Base-by-base conservation (phyloP, 2,113 vertebrate genomes). In the Cephalopterus ornatus region DNA sequence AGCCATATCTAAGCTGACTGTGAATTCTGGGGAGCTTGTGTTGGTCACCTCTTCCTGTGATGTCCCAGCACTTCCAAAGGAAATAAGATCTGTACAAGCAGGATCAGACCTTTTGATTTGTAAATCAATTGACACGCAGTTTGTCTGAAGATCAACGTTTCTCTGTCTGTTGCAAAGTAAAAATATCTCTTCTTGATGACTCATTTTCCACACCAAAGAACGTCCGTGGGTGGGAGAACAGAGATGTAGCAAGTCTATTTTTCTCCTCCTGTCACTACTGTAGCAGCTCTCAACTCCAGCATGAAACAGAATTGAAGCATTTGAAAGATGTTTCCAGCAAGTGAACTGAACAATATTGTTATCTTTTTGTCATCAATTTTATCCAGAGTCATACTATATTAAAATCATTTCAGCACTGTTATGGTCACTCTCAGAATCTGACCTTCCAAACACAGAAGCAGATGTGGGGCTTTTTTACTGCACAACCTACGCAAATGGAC, bases 161-260 rank as follows among this genome's bases (percentile, higher is more conserved):
- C 90, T 84, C 80, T 92, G 85, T 94, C 90, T 93, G 49, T 87
- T 88, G 76, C 52, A 91, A 93, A 95, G 72, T 82, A 96, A 94
- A 97, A 97, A 94, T 94, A 96, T 68, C 52, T 92, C 91, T 68
- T 94, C 79, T 87, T 92, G 96, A 92, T 97, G 93, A 96, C 76
- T 96, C 93, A 96, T 89, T 95, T 94, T 95, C 92, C 85, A 96
- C 88, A 75, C 61, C 87, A 53, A 91, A 92, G 89, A 94, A 95
- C 2, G 23, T 93, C 65, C 4, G 91, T 93, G 91, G 90, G 95
- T 84, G 95, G 86, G 55, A 96, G 93, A 91, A 95, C 63, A 92
- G 92, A 91, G 78, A 76, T 82, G 52, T 92, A 93, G 86, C 62
- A 95, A 95, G 93, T 96, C 91, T 94, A 56, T 75, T 95, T 94